Percentiles rank a stretch among this genome's conserved stretches.
These are phyloP conservation scores for Myotis myotis DNA, from an alignment of 2,797 vertebrate species.

Conservation along the genomic window DNA sequence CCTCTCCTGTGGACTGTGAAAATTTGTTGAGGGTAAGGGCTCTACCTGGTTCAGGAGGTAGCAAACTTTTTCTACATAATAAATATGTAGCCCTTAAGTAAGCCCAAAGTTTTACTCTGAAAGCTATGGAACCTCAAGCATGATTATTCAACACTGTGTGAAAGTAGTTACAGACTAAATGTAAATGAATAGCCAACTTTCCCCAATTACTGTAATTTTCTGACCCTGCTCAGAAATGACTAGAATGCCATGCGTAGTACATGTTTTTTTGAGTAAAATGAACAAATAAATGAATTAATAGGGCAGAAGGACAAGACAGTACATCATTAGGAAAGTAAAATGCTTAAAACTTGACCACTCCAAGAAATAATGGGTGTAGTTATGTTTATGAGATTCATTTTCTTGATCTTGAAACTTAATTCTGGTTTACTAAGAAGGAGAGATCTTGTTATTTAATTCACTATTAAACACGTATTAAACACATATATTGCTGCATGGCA, in stretches of 20 bases:
- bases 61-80: background rate
- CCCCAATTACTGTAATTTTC: background rate
- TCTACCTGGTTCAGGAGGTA: background rate
- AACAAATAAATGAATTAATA: background rate
- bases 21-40: background rate
- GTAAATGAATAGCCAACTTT: background rate
- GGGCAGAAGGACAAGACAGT: background rate
- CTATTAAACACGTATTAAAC: background rate
- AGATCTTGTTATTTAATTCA: background rate
- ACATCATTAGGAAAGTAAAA: background rate
- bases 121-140: background rate
- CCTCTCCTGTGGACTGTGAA: background rate
- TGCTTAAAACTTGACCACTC: background rate
- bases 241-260: background rate
- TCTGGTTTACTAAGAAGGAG: background rate
- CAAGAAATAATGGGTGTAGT: background rate
- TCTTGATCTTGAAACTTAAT: slow-evolving; percentile 21
- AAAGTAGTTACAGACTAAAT: background rate
- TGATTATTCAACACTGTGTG: background rate
- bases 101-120: background rate
- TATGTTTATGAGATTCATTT: slow-evolving; percentile 12
- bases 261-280: background rate
- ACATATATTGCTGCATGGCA: background rate
- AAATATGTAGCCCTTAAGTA: background rate
- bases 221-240: background rate